Evolutionary conservation across 1,140 invertebrate species (phyloP).

Genomic region (Drosophila elegans): DNA sequence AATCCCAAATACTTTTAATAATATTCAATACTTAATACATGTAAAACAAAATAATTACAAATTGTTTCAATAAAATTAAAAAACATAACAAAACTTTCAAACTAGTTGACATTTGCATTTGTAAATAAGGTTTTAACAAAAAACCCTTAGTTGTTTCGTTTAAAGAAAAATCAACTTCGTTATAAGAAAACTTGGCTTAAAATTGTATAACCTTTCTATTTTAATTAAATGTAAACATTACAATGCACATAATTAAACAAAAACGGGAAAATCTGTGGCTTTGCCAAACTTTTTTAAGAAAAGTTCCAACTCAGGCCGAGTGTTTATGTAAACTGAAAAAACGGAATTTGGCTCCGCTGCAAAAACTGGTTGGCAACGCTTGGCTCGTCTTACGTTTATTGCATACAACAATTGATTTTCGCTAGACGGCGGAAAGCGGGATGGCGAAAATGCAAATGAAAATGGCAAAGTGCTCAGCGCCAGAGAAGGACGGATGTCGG

Average conservation of each 20-base stretch:
- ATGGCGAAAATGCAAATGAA: conserved; percentile 64
- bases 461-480: conserved; percentile 49
- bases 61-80: too few species aligned
- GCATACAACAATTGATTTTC: conserved; percentile 72
- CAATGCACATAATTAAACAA: background rate
- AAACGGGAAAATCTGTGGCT: background rate
- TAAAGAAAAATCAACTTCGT: too few species aligned
- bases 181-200: too few species aligned
- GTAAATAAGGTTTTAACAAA: too few species aligned
- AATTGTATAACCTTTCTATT: too few species aligned
- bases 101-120: too few species aligned
- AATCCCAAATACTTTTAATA: too few species aligned
- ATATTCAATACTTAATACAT: too few species aligned
- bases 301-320: background rate
- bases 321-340: conserved; percentile 34
- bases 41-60: too few species aligned
- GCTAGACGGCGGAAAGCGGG: conserved; percentile 32
- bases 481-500: conserved; percentile 2
- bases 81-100: too few species aligned
- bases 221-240: too few species aligned
- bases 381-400: conserved; percentile 45
- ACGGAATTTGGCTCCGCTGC: conserved; percentile 26
- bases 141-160: too few species aligned
- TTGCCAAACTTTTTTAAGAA: conserved; percentile 1
- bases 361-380: conserved; percentile 36